Evolutionary conservation across 2,113 vertebrate genomes (phyloP), one percentile per base, ranked within the genome.

Genomic region (Misgurnus mizolepis): DNA sequence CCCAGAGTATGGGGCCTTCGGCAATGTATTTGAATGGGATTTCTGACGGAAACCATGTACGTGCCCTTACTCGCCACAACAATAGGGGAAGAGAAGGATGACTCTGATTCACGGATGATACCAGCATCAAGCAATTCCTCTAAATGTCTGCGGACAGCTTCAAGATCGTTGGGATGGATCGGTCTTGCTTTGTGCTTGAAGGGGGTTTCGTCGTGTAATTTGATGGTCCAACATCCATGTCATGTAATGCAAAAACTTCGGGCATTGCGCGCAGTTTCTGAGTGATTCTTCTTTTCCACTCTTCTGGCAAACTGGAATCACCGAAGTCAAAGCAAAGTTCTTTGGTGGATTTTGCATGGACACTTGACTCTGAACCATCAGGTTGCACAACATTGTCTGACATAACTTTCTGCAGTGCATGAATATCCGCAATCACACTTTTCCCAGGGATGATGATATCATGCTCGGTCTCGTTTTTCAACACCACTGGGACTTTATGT

Each of bases 351-450:
- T 64, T 39, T 49, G 8, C 17, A 45, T 0, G n/a, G 45, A 22
- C 7, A 7, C 11, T 22, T 4, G 15, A 22, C 17, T 15, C 17
- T 49, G 73, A 40, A 17, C 39, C 10, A 4, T 72, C 18, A 55
- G 69, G 10, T 27, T 17, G 47, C 5, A 3, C 43, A n/a, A 43
- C 6, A 4, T 76, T 76, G 40, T 41, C 17, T 15, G 58, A 64
- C n/a, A 76, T 43, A 6, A 64, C 73, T 64, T 64, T 43, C 43
- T 76, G 56, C 60, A 76, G 9, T 3, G 73, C 73, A 62, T 76
- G 73, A 22, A 76, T 47, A 15, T 76, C 73, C 4, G 73, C 60
- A 45, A 65, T 65, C 17, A 65, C 73, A 76, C 43, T 76, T 22
- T 76, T 50, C 9, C 56, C 73, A 45, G 43, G 73, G 11, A 76